Evolutionary conservation across 2,888 invertebrate genomes (phyloP).

Genomic region (Vesta saturnalis): DNA sequence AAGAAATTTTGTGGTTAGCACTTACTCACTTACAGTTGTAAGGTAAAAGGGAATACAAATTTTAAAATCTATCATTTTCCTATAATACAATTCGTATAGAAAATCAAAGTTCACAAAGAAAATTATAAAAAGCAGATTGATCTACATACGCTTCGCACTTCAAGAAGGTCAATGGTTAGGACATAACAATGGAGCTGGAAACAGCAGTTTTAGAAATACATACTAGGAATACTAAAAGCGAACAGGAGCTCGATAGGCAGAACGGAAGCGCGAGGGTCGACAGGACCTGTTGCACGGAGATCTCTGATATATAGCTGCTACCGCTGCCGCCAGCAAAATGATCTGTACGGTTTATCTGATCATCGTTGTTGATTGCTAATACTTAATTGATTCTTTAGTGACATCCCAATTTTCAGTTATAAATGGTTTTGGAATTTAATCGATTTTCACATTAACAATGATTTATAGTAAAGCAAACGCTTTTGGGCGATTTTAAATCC

Average conservation of each 20-base stretch:
- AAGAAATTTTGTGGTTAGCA: too few relatives aligned
- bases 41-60: too few relatives aligned
- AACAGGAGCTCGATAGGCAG: conserved; percentile 40
- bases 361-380: conserved; percentile 33
- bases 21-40: too few relatives aligned
- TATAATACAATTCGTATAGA: too few relatives aligned
- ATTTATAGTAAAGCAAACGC: conserved; percentile 15
- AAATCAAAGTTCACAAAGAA: not conserved
- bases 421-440: conserved; percentile 16
- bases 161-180: conserved; percentile 43
- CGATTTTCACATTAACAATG: conserved; percentile 9
- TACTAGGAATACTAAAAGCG: conserved; percentile 34
- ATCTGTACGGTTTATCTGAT: conserved; percentile 37
- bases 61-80: too few relatives aligned
- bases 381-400: conserved; percentile 36
- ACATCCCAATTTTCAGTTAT: conserved; percentile 21
- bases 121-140: conserved; percentile 22
- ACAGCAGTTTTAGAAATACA: conserved; percentile 43
- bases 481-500: not conserved
- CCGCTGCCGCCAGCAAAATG: conserved; percentile 35
- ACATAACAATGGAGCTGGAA: conserved; percentile 44
- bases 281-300: conserved; percentile 45
- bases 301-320: conserved; percentile 38
- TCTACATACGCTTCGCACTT: conserved; percentile 45
- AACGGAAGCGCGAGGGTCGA: conserved; percentile 38